Evolutionary conservation across 2,797 vertebrate species (phyloP), one percentile per base, ranked within the genome.

Genomic region (Scomberomorus guttatus): DNA sequence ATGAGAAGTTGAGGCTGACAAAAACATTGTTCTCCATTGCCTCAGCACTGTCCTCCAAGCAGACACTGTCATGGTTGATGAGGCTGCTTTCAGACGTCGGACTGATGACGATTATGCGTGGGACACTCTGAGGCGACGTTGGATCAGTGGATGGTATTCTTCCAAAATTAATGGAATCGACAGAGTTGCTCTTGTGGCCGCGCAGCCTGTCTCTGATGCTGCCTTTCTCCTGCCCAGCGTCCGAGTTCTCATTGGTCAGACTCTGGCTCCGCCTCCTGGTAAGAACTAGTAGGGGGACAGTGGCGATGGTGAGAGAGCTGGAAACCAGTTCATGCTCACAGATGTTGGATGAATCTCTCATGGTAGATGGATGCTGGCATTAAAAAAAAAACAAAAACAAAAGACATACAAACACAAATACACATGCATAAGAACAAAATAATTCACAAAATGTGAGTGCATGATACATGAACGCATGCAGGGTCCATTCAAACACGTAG

Each of bases 1-100:
- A 83, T 52, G 95, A 96, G 50, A 95, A 95, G 82, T 90, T 94
- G 22, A 94, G 77, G 56, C 92, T 94, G 77, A 87, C 72, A 76
- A 93, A 89, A 72, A 85, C 60, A 24, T 85, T 86, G 71, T 83
- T 80, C 63, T 82, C 91, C 73, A 83, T 72, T 0, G 71, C 72
- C 37, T 92, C 91, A 0, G 75, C 20, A 5, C 79, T 91, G 3
- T 92, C 86, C 48, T 89, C 89, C 11, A 77, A 37, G 51, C 58
- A 80, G 58, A 66, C 15, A 3, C 73, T 92, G 86, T 88, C 92
- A 54, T 77, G 86, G 1, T 2, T 90, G 73, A 94, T 91, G 1
- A 96, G 86, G 73, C 91, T 93, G 69, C 89, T 94, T 70, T 96
- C 95, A 59, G 95, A 94, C n/a, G 95, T 96, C 68, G 96, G 95